Evolutionary conservation across 2,888 invertebrate species (phyloP).

Genomic region (Monopis laevigella): DNA sequence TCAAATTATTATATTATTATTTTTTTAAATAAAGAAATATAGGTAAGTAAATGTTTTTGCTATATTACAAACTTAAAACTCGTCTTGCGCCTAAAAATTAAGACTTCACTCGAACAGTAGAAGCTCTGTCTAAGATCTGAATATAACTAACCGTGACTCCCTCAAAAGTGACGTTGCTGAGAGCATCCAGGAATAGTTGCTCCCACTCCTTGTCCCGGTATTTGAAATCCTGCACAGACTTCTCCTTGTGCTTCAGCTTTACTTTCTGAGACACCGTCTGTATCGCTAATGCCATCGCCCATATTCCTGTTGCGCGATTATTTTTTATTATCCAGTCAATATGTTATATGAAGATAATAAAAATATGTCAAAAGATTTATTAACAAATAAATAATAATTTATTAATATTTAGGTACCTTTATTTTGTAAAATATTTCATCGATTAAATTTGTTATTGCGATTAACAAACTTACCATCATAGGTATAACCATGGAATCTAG

Average conservation of each 20-base stretch:
- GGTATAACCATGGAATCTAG: slow-evolving; percentile 96
- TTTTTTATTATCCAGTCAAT: no score
- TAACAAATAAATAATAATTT: neutral
- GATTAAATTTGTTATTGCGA: no score
- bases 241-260: slow-evolving; percentile 74
- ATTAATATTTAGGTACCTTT: no score
- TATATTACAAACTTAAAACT: no score
- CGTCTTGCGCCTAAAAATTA: no score
- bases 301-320: no score
- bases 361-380: neutral
- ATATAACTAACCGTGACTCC: slow-evolving; percentile 82
- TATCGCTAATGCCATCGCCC: slow-evolving; percentile 96
- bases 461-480: slow-evolving; percentile 83
- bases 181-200: slow-evolving; percentile 83
- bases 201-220: slow-evolving; percentile 91
- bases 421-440: no score
- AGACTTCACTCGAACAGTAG: no score
- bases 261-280: slow-evolving; percentile 86
- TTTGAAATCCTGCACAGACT: slow-evolving; percentile 82
- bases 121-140: no score
- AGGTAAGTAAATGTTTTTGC: no score
- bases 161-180: slow-evolving; percentile 92
- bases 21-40: no score
- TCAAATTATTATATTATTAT: no score
- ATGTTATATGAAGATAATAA: neutral